These are phyloP conservation scores for Salticus scenicus DNA, from an alignment of 2,888 invertebrate genomes.

Conservation along the genomic window DNA sequence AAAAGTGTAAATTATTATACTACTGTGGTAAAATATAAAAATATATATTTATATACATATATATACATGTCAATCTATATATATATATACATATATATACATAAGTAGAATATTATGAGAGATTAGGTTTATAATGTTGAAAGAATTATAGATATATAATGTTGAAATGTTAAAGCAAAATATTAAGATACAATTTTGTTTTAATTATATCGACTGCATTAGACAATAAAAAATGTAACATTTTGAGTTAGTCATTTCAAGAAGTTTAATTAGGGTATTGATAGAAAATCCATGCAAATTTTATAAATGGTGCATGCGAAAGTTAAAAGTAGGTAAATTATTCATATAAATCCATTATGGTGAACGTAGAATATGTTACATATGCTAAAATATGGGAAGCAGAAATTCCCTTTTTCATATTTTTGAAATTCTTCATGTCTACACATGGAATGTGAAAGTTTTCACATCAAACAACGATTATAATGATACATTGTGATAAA, in stretches of 20 bases:
- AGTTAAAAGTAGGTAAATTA: not conserved
- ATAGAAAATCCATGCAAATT: not conserved
- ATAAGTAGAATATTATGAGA: not conserved
- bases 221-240: too few species aligned
- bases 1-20: not conserved
- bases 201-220: too few species aligned
- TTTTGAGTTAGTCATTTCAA: not conserved
- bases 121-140: not conserved
- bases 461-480: not conserved
- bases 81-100: not conserved
- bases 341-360: not conserved
- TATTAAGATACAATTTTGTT: too few species aligned
- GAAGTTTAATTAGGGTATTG: not conserved
- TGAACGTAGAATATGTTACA: not conserved
- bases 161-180: too few species aligned
- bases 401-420: not conserved
- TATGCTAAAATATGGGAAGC: not conserved
- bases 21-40: not conserved
- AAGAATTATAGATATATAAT: too few species aligned
- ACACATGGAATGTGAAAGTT: not conserved
- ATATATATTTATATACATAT: not conserved
- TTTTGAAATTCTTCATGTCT: not conserved
- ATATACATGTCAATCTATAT: too few species aligned
- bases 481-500: slow-evolving; percentile 3
- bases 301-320: not conserved